A percentile compares a stretch with the other conserved stretches of the same genome.
These are phyloP conservation scores for Prunella fulvescens DNA, from an alignment of 2,113 vertebrate species.

Conservation along the genomic window DNA sequence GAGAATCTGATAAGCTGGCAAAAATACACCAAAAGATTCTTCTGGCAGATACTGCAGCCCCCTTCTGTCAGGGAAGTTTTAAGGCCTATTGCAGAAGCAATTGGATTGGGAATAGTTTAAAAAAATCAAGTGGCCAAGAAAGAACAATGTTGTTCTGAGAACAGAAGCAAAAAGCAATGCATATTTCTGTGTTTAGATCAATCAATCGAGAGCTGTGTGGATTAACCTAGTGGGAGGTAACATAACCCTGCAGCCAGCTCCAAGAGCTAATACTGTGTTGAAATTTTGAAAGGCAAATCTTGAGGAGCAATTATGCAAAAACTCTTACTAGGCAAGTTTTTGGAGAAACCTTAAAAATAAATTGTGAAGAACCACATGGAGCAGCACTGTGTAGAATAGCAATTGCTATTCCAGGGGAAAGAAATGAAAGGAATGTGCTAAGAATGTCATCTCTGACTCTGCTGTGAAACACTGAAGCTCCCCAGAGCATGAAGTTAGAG, in stretches of 20 bases:
- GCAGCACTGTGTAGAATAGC: neutral
- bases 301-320: constrained; percentile 26
- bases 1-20: neutral
- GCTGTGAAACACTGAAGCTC: neutral
- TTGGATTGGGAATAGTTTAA: neutral
- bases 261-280: neutral
- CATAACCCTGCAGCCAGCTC: neutral
- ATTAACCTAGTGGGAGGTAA: neutral
- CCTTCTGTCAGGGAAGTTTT: neutral
- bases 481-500: neutral
- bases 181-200: neutral
- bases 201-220: neutral
- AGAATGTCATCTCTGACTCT: neutral
- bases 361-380: constrained; percentile 39
- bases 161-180: neutral
- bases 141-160: neutral
- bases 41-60: neutral
- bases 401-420: neutral
- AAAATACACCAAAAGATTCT: neutral
- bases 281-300: constrained; percentile 37
- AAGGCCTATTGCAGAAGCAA: neutral
- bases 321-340: constrained; percentile 25
- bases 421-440: constrained; percentile 1
- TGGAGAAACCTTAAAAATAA: constrained; percentile 40
- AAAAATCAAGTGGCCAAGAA: neutral